These are phyloP conservation scores for Callipepla californica DNA, from an alignment of 2,113 vertebrate species.

Conservation along the genomic window DNA sequence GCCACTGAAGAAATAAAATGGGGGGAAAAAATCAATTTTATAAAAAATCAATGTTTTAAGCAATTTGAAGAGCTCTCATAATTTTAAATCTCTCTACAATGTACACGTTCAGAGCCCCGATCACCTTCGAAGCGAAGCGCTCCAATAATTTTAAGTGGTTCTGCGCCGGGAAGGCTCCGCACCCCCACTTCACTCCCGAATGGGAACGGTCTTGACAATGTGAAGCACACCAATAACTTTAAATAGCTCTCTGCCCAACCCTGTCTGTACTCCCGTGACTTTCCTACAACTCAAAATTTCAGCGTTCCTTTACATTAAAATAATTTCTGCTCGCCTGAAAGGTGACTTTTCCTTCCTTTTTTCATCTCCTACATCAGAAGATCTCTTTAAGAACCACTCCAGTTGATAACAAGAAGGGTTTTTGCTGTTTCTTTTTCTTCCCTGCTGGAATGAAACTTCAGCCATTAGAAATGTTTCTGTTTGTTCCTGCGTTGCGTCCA, in stretches of 20 bases:
- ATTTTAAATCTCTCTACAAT: conserved; percentile 72
- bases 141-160: conserved; percentile 73
- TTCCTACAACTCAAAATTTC: not conserved
- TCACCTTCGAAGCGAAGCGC: conserved; percentile 71
- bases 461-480: not conserved
- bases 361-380: not conserved
- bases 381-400: not conserved
- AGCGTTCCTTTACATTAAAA: not conserved
- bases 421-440: not conserved
- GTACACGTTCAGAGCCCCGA: conserved; percentile 49
- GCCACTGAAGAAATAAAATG: conserved; percentile 74
- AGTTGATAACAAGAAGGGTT: not conserved
- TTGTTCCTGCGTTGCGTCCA: not conserved
- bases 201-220: conserved; percentile 61
- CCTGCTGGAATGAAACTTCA: not conserved
- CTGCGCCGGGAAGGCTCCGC: conserved; percentile 35
- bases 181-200: conserved; percentile 46
- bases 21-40: conserved; percentile 77
- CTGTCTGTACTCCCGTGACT: not conserved
- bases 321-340: not conserved
- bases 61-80: conserved; percentile 75
- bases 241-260: not conserved
- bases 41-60: conserved; percentile 83
- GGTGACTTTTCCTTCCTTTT: not conserved
- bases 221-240: conserved; percentile 52